phyloP scores from a whole-genome alignment of 2,113 vertebrate species.

The Corythaeola cristata region DNA sequence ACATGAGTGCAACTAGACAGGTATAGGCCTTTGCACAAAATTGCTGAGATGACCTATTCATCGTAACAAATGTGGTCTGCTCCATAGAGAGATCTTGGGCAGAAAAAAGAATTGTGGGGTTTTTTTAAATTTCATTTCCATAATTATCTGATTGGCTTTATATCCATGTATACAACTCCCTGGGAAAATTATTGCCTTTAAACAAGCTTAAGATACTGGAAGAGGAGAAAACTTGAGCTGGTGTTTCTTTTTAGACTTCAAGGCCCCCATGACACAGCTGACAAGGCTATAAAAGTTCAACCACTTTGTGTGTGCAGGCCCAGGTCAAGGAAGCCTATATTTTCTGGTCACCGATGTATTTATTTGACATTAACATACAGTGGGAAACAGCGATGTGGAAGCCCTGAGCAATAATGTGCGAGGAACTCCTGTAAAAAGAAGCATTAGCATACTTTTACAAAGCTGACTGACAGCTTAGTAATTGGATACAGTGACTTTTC shows the following conservation, averaged over 20 bases:
- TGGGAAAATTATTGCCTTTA: neutral
- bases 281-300: neutral
- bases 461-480: neutral
- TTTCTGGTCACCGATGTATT: neutral
- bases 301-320: neutral
- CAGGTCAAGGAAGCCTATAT: neutral
- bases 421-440: neutral
- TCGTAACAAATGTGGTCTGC: neutral
- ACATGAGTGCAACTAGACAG: neutral
- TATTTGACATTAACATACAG: neutral
- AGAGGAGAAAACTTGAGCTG: neutral
- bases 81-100: neutral
- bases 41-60: neutral
- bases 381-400: neutral
- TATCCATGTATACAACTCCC: neutral
- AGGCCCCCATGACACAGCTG: accelerated
- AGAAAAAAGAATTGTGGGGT: neutral
- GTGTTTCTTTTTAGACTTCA: neutral
- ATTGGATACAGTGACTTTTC: neutral
- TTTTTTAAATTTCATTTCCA: neutral
- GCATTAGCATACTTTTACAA: neutral
- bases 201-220: neutral
- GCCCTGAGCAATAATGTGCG: neutral
- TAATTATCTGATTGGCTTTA: neutral
- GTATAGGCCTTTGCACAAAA: neutral